Percentiles rank a stretch among this genome's conserved stretches.
Evolutionary conservation across 2,797 vertebrate genomes (phyloP).

Genomic region (Eulemur rubriventer): DNA sequence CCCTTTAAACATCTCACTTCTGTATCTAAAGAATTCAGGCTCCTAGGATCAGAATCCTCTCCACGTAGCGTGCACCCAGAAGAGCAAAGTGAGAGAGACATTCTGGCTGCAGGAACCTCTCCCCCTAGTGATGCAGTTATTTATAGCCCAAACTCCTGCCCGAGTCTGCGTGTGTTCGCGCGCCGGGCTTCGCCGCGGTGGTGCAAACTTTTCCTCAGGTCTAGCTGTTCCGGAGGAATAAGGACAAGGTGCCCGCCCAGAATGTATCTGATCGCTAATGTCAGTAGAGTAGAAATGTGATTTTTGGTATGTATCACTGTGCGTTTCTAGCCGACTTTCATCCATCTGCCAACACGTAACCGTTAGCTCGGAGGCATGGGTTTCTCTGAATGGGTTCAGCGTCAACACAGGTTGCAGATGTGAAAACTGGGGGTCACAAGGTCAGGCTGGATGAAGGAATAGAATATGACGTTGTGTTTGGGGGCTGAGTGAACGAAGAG

Average conservation of each 20-base stretch:
- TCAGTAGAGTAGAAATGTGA: background rate
- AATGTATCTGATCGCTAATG: background rate
- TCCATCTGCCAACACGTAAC: background rate
- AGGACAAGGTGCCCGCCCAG: background rate
- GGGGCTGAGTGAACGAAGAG: background rate
- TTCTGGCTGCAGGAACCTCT: constrained; percentile 66
- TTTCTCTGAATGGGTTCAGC: constrained; percentile 51
- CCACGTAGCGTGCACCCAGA: constrained; percentile 21
- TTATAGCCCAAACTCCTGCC: constrained; percentile 72
- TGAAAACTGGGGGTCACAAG: constrained; percentile 64
- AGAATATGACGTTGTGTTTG: background rate
- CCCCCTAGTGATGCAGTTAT: constrained; percentile 77
- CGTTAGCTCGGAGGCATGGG: background rate
- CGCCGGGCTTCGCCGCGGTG: background rate
- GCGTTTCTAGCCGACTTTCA: background rate
- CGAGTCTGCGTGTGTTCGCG: background rate
- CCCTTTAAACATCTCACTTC: constrained; percentile 37
- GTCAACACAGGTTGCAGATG: constrained; percentile 49
- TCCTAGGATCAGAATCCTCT: constrained; percentile 49
- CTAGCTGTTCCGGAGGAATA: background rate
- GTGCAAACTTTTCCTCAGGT: constrained; percentile 75
- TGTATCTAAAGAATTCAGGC: background rate
- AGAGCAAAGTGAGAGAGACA: background rate
- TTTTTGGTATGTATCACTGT: background rate
- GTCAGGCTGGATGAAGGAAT: constrained; percentile 21